phyloP scores from a whole-genome alignment of 2,797 vertebrate species.

The Lacerta viridis region DNA sequence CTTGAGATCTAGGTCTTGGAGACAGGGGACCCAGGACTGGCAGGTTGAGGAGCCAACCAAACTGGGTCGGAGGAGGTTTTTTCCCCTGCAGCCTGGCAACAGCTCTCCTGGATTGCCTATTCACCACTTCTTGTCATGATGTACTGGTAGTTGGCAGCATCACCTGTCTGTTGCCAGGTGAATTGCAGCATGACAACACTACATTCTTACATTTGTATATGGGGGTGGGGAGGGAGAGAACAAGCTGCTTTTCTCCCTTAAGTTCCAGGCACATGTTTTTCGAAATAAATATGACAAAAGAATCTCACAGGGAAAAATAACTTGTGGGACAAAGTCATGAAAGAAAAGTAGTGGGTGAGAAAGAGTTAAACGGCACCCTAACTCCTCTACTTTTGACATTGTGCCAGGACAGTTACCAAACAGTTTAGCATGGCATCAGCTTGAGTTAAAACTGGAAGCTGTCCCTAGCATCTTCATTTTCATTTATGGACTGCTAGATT shows the following conservation, averaged over 20 bases:
- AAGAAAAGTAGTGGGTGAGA: neutral
- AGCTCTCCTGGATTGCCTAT: too few relatives aligned
- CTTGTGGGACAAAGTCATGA: neutral
- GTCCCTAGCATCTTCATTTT: neutral
- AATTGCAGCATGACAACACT: too few relatives aligned
- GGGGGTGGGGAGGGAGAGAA: too few relatives aligned
- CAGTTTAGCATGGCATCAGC: neutral
- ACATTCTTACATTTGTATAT: too few relatives aligned
- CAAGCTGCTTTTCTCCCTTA: neutral
- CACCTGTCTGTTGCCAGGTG: too few relatives aligned
- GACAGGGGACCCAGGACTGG: too few relatives aligned
- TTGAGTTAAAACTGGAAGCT: neutral
- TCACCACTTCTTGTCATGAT: too few relatives aligned
- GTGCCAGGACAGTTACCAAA: neutral
- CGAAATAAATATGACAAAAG: neutral
- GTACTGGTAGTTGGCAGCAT: too few relatives aligned
- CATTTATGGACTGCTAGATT: neutral
- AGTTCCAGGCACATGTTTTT: neutral
- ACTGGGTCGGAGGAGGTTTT: too few relatives aligned
- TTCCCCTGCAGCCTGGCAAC: too few relatives aligned
- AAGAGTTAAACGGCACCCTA: neutral
- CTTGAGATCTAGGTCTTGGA: too few relatives aligned
- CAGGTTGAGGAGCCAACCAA: too few relatives aligned
- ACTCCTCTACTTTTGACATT: neutral
- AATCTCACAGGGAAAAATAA: neutral